These are phyloP conservation scores for Lamprologus ornatipinnis DNA, from an alignment of 2,113 vertebrate species.

Conservation along the genomic window DNA sequence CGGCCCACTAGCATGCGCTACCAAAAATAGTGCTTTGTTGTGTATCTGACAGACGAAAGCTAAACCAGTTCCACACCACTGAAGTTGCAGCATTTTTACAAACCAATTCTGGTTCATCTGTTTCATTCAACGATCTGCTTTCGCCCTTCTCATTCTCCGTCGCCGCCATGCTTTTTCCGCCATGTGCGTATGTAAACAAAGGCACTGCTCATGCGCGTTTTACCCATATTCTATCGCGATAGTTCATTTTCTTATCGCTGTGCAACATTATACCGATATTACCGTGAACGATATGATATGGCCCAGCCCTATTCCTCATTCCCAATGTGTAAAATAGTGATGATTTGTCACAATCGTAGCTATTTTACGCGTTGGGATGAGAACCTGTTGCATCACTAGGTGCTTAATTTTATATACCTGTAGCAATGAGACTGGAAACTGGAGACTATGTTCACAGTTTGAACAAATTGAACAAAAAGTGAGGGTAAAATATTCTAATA, in stretches of 20 bases:
- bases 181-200: not conserved
- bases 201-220: rapidly evolving
- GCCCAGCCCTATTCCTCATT: not conserved
- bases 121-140: not conserved
- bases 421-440: not conserved
- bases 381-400: not conserved
- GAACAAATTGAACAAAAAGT: not conserved
- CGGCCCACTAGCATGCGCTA: rapidly evolving
- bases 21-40: not conserved
- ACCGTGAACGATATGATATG: not conserved
- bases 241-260: not conserved
- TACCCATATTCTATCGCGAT: rapidly evolving
- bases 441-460: not conserved
- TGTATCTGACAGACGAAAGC: not conserved
- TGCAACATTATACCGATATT: rapidly evolving
- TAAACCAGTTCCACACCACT: not conserved
- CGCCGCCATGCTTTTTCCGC: rapidly evolving
- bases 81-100: not conserved
- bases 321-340: not conserved
- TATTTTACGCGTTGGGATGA: rapidly evolving
- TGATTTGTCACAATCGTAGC: rapidly evolving
- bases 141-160: rapidly evolving
- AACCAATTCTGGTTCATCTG: not conserved
- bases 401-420: not conserved
- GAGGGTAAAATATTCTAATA: not conserved